Percentiles rank a stretch among this genome's conserved stretches.
These are phyloP conservation scores for Bombus polaris DNA, from an alignment of 1,140 invertebrate genomes.

Conservation along the genomic window DNA sequence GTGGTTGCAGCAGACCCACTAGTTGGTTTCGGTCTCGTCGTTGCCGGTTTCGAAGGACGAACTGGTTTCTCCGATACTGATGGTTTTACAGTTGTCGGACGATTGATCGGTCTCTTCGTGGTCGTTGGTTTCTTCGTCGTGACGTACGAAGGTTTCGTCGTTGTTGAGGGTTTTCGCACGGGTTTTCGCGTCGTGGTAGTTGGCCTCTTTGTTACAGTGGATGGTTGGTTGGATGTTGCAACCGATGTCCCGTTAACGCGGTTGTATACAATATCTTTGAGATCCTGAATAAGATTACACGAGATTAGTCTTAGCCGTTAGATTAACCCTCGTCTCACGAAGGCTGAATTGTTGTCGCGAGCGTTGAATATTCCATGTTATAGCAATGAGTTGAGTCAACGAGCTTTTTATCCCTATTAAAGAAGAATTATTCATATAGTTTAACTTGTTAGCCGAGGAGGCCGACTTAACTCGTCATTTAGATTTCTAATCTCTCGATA, in stretches of 20 bases:
- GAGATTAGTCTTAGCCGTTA: background rate
- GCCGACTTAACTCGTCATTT: no score
- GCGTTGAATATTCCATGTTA: no score
- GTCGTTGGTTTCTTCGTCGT: constrained; percentile 67
- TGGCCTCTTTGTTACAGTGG: constrained; percentile 72
- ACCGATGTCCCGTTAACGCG: constrained; percentile 80
- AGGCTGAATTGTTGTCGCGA: no score
- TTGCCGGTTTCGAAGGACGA: constrained; percentile 70
- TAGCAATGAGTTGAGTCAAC: no score
- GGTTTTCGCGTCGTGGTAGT: constrained; percentile 70
- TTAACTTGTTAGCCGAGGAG: no score
- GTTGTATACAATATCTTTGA: constrained; percentile 89
- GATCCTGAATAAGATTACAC: constrained; percentile 80
- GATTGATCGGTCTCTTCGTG: constrained; percentile 71
- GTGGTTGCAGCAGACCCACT: constrained; percentile 70
- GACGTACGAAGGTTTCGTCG: constrained; percentile 31
- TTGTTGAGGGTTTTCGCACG: constrained; percentile 67
- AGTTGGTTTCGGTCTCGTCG: constrained; percentile 75
- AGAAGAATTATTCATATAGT: no score
- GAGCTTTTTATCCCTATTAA: no score
- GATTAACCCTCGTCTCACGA: no score
- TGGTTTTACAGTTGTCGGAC: constrained; percentile 70
- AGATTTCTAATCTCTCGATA: no score
- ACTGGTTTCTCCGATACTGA: constrained; percentile 80
- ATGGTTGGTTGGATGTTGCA: constrained; percentile 39